phyloP scores from a whole-genome alignment of 35 echinoderm and acorn worm genomes.

The Apostichopus japonicus region DNA sequence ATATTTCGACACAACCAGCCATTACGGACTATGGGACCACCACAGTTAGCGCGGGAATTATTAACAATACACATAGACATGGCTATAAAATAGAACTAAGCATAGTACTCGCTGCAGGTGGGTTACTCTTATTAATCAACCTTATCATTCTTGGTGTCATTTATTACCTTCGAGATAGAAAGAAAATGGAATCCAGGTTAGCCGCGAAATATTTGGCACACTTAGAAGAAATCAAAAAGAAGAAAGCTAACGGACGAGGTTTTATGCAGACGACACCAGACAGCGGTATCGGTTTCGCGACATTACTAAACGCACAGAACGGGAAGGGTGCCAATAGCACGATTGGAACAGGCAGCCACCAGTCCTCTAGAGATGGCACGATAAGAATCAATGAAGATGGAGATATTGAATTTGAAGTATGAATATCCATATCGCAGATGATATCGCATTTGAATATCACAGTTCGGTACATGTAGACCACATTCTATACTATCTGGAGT shows the following conservation, averaged over 20 bases:
- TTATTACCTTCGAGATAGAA: conserved; percentile 85
- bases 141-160: conserved; percentile 73
- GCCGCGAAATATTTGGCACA: conserved; percentile 85
- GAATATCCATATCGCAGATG: not conserved
- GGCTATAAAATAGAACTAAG: conserved; percentile 79
- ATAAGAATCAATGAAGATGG: conserved; percentile 62
- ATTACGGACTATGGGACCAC: not conserved
- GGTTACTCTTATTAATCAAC: conserved; percentile 78
- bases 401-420: conserved; percentile 60
- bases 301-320: conserved; percentile 43
- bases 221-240: conserved; percentile 69
- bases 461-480: not conserved
- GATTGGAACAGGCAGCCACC: not conserved
- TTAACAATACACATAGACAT: not conserved
- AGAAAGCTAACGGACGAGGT: conserved; percentile 57
- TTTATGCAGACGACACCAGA: conserved; percentile 71
- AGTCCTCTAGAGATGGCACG: conserved; percentile 34
- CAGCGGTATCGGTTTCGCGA: conserved; percentile 65
- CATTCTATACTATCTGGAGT: not conserved
- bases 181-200: conserved; percentile 79
- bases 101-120: conserved; percentile 80
- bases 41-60: not conserved
- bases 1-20: not conserved
- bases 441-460: not conserved
- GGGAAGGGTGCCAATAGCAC: conserved; percentile 1